A percentile compares a stretch with the other conserved stretches of the same genome.
Conservation (phyloP, 2,113 vertebrate species). For the Engystomops pustulosus region DNA sequence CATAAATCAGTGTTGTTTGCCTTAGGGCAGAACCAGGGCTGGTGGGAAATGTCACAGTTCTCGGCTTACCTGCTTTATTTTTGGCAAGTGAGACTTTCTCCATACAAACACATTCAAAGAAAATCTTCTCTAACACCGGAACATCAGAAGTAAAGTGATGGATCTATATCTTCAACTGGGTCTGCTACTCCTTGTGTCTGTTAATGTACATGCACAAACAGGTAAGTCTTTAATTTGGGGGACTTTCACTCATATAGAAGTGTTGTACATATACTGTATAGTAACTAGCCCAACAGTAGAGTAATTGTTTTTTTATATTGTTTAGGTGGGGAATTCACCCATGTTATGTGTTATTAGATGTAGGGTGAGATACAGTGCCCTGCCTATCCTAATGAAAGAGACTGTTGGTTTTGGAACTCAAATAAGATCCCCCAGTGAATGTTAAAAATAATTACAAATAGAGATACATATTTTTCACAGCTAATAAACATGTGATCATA, state of each 20-base stretch:
- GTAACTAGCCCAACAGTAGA: not conserved
- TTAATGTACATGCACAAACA: not conserved
- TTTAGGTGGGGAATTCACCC: too few species aligned
- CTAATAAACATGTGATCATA: too few species aligned
- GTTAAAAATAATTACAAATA: too few species aligned
- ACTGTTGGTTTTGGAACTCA: too few species aligned
- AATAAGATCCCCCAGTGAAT: too few species aligned
- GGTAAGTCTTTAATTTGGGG: conserved; percentile 16
- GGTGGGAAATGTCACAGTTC: conserved; percentile 19
- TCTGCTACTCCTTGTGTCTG: not conserved
- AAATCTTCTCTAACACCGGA: not conserved
- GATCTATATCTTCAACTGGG: not conserved
- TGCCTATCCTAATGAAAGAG: not conserved
- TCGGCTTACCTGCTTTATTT: not conserved
- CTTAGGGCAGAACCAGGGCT: conserved; percentile 30
- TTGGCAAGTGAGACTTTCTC: not conserved
- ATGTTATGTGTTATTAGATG: not conserved
- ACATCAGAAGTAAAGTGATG: not conserved
- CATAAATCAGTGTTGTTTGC: not conserved
- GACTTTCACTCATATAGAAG: not conserved
- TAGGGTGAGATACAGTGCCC: not conserved
- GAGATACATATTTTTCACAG: too few species aligned
- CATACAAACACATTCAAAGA: not conserved
- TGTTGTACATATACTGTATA: too few species aligned
- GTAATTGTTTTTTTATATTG: too few species aligned